Conservation (phyloP, 2,888 invertebrate species). For the Autographa pulchrina region DNA sequence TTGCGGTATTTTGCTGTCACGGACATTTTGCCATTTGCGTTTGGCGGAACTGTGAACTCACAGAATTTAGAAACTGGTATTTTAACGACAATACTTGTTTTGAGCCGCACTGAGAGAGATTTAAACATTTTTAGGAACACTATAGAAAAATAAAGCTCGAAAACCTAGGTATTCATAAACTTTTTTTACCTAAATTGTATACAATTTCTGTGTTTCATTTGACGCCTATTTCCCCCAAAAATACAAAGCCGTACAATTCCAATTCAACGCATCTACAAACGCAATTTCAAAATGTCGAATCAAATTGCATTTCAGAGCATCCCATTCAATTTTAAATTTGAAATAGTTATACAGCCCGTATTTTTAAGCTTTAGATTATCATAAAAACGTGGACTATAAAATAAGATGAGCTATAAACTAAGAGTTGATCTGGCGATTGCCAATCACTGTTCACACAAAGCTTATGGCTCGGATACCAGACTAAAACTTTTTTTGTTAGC, state of each 20-base stretch:
- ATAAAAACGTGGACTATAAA: constrained; percentile 5
- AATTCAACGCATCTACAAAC: constrained; percentile 4
- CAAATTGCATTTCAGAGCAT: not conserved
- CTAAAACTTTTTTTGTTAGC: constrained; percentile 6
- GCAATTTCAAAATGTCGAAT: not conserved
- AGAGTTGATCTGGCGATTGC: constrained; percentile 15
- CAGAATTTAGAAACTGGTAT: constrained; percentile 1
- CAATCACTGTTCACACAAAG: constrained; percentile 24
- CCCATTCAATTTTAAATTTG: constrained; percentile 2
- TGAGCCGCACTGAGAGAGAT: not conserved
- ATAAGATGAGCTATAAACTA: not conserved
- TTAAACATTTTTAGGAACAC: not conserved
- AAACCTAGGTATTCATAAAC: not conserved
- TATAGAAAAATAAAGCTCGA: not conserved
- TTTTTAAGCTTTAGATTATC: constrained; percentile 5
- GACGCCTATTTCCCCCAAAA: not conserved
- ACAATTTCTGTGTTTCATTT: not conserved
- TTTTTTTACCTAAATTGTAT: not conserved
- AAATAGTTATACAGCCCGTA: not conserved
- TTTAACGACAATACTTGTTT: not conserved
- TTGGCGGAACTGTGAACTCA: not conserved
- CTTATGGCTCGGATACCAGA: constrained; percentile 21
- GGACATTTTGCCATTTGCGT: not conserved
- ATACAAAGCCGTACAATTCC: not conserved
- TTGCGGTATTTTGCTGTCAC: not conserved